These are phyloP conservation scores for Aurelia sp. DNA, from an alignment of 30 jellyfish, hydroid and myxozoan genomes.

Conservation along the genomic window DNA sequence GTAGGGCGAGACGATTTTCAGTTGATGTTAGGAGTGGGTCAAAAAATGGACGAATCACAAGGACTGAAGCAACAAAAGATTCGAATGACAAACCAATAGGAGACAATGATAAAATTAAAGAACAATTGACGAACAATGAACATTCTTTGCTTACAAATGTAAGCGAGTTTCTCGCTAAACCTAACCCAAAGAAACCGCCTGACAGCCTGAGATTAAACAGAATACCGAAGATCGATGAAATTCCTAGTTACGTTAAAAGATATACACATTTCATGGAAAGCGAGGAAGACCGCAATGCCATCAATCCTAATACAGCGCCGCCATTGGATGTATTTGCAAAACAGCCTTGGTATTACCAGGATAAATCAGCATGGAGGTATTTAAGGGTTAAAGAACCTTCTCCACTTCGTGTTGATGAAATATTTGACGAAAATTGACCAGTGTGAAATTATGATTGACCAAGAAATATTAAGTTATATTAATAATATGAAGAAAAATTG, in stretches of 20 bases:
- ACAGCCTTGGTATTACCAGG: conserved; percentile 65
- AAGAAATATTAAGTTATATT: no score
- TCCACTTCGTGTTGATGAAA: conserved; percentile 36
- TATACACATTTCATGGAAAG: conserved; percentile 4
- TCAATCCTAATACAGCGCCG: conserved; percentile 68
- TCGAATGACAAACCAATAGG: background rate
- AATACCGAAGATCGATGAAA: background rate
- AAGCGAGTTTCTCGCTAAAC: conserved; percentile 56
- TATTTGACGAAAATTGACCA: conserved; percentile 17
- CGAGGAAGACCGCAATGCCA: conserved; percentile 3
- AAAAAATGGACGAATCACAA: background rate
- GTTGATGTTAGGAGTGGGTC: background rate
- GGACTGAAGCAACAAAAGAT: background rate
- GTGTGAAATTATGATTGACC: background rate
- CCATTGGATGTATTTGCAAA: conserved; percentile 32
- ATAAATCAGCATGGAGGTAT: conserved; percentile 60
- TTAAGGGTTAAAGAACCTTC: conserved; percentile 55
- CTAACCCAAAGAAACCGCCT: conserved; percentile 70
- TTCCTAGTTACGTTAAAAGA: background rate
- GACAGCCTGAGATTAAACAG: conserved; percentile 39
- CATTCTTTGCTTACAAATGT: background rate
- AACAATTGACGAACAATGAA: background rate
- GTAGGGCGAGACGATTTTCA: conserved; percentile 32
- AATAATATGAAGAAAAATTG: no score
- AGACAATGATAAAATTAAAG: background rate